Evolutionary conservation across 2,888 invertebrate genomes (phyloP).

Genomic region (Eupithecia pulchellata): DNA sequence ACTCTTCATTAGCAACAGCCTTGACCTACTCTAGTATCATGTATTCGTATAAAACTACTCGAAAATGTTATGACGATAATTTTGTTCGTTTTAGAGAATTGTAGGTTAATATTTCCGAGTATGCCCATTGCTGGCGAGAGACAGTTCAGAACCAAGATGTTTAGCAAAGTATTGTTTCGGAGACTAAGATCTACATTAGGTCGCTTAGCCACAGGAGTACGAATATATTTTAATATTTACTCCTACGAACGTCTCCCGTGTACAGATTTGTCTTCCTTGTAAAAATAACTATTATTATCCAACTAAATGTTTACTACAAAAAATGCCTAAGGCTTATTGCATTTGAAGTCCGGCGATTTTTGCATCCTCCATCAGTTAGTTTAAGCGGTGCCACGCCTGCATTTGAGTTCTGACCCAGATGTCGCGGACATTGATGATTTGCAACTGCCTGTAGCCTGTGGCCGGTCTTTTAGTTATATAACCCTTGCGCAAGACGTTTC

Average conservation of each 20-base stretch:
- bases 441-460: slow-evolving; percentile 51
- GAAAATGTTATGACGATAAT: slow-evolving; percentile 23
- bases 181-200: too few relatives aligned
- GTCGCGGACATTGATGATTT: slow-evolving; percentile 63
- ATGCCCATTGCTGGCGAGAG: too few relatives aligned
- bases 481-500: slow-evolving; percentile 63
- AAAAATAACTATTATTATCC: too few relatives aligned
- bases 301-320: too few relatives aligned
- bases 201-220: too few relatives aligned
- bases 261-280: too few relatives aligned
- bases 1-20: slow-evolving; percentile 60
- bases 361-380: slow-evolving; percentile 41
- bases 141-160: too few relatives aligned
- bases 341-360: slow-evolving; percentile 31
- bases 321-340: background rate
- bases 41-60: slow-evolving; percentile 5
- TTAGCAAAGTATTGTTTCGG: too few relatives aligned
- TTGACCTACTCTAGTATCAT: slow-evolving; percentile 52
- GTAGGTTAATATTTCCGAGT: too few relatives aligned
- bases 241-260: too few relatives aligned
- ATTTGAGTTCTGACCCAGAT: slow-evolving; percentile 60
- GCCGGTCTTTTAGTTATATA: slow-evolving; percentile 59
- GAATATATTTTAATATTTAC: too few relatives aligned
- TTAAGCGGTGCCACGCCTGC: slow-evolving; percentile 54
- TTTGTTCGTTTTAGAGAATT: too few relatives aligned